Conservation (phyloP, 1,140 invertebrate genomes). For the Drosophila subpulchrella region DNA sequence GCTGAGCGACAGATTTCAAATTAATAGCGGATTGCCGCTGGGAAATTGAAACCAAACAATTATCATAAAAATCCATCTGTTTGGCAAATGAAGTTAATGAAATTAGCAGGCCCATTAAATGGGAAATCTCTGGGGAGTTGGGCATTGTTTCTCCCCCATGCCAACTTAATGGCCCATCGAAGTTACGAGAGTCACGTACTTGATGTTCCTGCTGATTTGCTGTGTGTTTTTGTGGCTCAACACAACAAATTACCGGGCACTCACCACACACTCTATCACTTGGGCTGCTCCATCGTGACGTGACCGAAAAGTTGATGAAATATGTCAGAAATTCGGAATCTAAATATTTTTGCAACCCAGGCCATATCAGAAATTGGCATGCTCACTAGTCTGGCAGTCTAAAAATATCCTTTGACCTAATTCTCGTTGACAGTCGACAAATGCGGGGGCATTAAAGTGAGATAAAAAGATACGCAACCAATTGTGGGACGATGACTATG, state of each 20-base stretch:
- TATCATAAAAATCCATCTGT: conserved; percentile 43
- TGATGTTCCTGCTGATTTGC: conserved; percentile 31
- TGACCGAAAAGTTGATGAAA: conserved; percentile 61
- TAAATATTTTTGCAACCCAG: conserved; percentile 50
- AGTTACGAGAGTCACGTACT: conserved; percentile 43
- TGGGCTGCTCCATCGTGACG: conserved; percentile 14
- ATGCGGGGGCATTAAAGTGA: conserved; percentile 57
- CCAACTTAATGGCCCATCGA: conserved; percentile 37
- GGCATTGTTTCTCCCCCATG: neutral
- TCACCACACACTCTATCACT: conserved; percentile 21
- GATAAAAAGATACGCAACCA: conserved; percentile 45
- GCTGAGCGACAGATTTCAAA: conserved; percentile 46
- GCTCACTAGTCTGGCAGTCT: conserved; percentile 32
- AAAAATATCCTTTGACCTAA: conserved; percentile 80
- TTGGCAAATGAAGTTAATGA: conserved; percentile 39
- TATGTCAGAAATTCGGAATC: conserved; percentile 38
- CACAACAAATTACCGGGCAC: conserved; percentile 33
- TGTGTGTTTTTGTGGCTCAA: conserved; percentile 4
- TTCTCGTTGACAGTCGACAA: conserved; percentile 75
- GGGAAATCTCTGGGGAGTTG: neutral
- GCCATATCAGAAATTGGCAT: conserved; percentile 31
- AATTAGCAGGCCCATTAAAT: conserved; percentile 39
- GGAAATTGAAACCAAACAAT: conserved; percentile 24
- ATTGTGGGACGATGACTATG: conserved; percentile 11
- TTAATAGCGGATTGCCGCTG: conserved; percentile 12